Base-by-base conservation (phyloP, 2,888 invertebrate species). In the Dasypogon diadema region DNA sequence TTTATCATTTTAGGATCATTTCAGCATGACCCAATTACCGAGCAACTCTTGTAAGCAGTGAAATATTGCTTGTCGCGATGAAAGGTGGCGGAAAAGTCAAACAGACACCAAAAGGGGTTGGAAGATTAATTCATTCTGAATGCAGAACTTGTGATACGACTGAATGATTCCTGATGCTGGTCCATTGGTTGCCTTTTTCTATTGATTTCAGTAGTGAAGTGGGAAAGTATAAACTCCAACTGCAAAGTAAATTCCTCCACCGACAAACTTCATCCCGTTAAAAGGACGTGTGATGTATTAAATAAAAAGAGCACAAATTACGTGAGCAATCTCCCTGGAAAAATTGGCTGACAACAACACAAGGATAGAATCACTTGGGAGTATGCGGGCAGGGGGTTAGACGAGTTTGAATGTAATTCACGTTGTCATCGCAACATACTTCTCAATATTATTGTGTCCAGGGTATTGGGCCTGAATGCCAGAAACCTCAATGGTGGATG, bases 1-100 rank as follows among this genome's bases (percentile, higher is more conserved):
- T 70, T 54, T 70, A 70, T 70, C 70, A 70, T 70, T 70, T 51
- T 34, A 70, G 70, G 70, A 70, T 70, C 70, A 70, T 24, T 70
- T 26, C 70, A 16, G 21, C 70, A 54, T 70, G 70, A 70, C 70
- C 70, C 54, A 70, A 70, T 70, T 70, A 54, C 54, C n/a, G 18
- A 4, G 22, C 34, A 24, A 30, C 65, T 65, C 16, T 12, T 37
- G 70, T 30, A 26, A 70, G 34, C 37, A 26, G 54, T 70, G 54
- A 70, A 51, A 54, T 70, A 70, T 70, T 70, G 54, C 34, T 18
- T 48, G 5, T 30, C 12, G n/a, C 8, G 42, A 3, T 12, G 42
- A 42, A 12, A 6, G 42, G 10, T 54, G 51, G 18, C 2, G n/a
- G 14, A 24, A 65, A 21, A 4, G 21, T 2, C 22, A 0, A 21